Conservation (phyloP, 1,140 invertebrate genomes). For the Tetramorium parvispinum region DNA sequence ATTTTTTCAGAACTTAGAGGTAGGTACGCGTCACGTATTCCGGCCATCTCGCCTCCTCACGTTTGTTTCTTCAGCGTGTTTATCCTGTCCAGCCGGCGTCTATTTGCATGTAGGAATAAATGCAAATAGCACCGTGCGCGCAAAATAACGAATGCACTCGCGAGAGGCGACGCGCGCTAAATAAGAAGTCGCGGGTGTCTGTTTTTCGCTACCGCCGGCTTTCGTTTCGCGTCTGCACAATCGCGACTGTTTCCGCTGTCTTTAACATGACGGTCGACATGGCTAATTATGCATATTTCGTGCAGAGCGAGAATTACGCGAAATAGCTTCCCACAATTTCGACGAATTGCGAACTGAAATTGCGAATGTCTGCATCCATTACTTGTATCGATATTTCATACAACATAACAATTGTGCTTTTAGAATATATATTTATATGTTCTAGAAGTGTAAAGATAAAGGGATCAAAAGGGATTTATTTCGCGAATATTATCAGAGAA, state of each 20-base stretch:
- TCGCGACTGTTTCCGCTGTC: slow-evolving; percentile 28
- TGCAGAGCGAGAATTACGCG: neutral
- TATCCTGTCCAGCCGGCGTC: slow-evolving; percentile 47
- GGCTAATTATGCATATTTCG: slow-evolving; percentile 43
- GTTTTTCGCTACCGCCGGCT: slow-evolving; percentile 14
- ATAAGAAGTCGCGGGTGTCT: slow-evolving; percentile 42
- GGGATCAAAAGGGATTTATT: neutral
- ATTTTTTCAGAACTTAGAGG: slow-evolving; percentile 51
- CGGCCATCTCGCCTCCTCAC: slow-evolving; percentile 36
- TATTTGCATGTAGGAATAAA: slow-evolving; percentile 61
- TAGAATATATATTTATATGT: neutral
- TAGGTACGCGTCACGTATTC: slow-evolving; percentile 49
- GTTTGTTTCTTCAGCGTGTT: slow-evolving; percentile 58
- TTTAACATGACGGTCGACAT: slow-evolving; percentile 30
- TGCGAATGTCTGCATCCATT: neutral
- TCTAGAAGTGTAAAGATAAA: neutral
- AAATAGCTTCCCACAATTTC: neutral
- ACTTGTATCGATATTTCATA: neutral
- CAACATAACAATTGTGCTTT: neutral
- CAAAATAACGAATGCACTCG: slow-evolving; percentile 56
- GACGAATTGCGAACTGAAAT: neutral
- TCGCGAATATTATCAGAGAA: neutral
- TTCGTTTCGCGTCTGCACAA: slow-evolving; percentile 21
- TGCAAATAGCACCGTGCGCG: slow-evolving; percentile 55
- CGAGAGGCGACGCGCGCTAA: slow-evolving; percentile 42